Evolutionary conservation across 2,888 invertebrate genomes (phyloP).

Genomic region (Cybosia mesomella): DNA sequence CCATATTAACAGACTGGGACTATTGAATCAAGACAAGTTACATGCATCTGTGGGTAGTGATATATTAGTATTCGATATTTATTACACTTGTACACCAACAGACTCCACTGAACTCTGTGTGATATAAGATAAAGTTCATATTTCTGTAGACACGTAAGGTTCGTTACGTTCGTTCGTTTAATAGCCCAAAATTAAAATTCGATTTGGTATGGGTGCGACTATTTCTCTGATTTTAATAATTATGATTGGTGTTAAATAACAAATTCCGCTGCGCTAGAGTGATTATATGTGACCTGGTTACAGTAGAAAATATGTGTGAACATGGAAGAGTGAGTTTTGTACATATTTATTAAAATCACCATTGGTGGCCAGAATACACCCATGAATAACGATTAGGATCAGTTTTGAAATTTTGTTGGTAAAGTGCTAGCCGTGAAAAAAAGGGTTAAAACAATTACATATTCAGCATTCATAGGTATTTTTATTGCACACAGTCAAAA

Average conservation of each 20-base stretch:
- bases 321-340: conserved; percentile 13
- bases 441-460: neutral
- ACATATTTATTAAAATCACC: conserved; percentile 14
- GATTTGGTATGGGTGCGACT: conserved; percentile 27
- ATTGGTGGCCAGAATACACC: conserved; percentile 5
- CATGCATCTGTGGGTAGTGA: conserved; percentile 38
- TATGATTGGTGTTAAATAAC: conserved; percentile 25
- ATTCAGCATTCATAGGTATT: neutral
- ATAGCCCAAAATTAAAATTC: conserved; percentile 43
- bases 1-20: conserved; percentile 41
- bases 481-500: no score
- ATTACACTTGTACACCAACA: conserved; percentile 18
- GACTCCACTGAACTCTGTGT: conserved; percentile 14
- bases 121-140: neutral
- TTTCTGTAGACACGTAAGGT: conserved; percentile 17
- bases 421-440: neutral
- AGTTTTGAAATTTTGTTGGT: neutral
- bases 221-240: conserved; percentile 38
- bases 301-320: conserved; percentile 17
- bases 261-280: conserved; percentile 12
- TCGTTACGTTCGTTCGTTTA: conserved; percentile 21
- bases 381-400: neutral
- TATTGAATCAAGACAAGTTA: conserved; percentile 45
- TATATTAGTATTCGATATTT: conserved; percentile 45
- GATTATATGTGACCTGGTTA: conserved; percentile 21